A percentile compares a stretch with the other conserved stretches of the same genome.
Conservation (phyloP, 2,113 vertebrate species). For the Brachirus orientalis region DNA sequence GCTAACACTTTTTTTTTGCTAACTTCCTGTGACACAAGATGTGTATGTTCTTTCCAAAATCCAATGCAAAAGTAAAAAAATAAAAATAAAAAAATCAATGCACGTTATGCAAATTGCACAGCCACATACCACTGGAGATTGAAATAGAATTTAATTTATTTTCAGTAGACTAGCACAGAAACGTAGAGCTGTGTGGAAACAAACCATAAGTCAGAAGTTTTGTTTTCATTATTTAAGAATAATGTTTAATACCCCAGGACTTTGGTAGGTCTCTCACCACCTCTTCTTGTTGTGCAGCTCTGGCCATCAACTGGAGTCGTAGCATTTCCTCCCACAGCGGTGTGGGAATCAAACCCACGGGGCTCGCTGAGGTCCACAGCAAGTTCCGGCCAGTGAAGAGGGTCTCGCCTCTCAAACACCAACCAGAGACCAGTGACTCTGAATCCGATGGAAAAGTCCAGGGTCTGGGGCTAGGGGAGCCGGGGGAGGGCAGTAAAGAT, state of each 20-base stretch:
- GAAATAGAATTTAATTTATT: too few relatives aligned
- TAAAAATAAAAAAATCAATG: too few relatives aligned
- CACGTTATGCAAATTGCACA: too few relatives aligned
- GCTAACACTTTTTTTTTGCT: too few relatives aligned
- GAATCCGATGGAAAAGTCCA: slow-evolving; percentile 86
- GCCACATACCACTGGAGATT: too few relatives aligned
- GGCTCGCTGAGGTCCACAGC: slow-evolving; percentile 91
- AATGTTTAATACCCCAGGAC: background rate
- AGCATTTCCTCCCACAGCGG: slow-evolving; percentile 84
- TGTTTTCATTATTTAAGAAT: too few relatives aligned
- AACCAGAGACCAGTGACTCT: slow-evolving; percentile 90
- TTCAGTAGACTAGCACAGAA: too few relatives aligned
- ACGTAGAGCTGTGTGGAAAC: too few relatives aligned
- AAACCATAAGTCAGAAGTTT: too few relatives aligned
- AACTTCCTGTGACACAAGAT: too few relatives aligned
- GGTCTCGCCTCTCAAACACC: slow-evolving; percentile 96
- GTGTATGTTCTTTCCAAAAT: too few relatives aligned
- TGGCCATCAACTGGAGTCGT: slow-evolving; percentile 90
- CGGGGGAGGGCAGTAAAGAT: slow-evolving; percentile 83
- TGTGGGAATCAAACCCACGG: slow-evolving; percentile 90
- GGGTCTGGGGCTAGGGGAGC: slow-evolving; percentile 71
- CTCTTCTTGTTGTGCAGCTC: slow-evolving; percentile 78
- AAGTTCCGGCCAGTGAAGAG: slow-evolving; percentile 97
- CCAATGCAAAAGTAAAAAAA: too few relatives aligned
- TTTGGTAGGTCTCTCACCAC: background rate